Base-by-base conservation (phyloP, 1,140 invertebrate genomes). In the Leucophenga varia region DNA sequence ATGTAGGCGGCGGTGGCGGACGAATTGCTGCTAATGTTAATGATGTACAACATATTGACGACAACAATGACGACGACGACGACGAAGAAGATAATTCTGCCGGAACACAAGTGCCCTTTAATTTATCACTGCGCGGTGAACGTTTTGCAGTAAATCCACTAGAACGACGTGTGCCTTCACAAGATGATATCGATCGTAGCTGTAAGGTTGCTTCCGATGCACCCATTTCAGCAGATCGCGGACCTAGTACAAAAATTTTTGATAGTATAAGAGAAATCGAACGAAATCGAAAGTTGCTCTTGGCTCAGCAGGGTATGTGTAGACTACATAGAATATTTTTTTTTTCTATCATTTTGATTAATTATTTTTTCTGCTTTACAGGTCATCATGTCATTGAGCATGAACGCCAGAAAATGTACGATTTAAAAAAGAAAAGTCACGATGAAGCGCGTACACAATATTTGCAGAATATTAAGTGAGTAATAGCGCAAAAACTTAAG, bases 311-410 rank as follows among this genome's bases (percentile, higher is more conserved):
- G 88, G 91, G 91, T 92, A 76, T 65, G 61, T 8, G 39, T n/a
- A n/a, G n/a, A n/a, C n/a, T n/a, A n/a, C n/a, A n/a, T n/a, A n/a
- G n/a, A n/a, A n/a, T n/a, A n/a, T n/a, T n/a, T n/a, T n/a, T n/a
- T n/a, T n/a, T 14, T 14, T 25, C 10, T 32, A 5, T 42, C n/a
- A 12, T 9, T 30, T 5, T 14, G 22, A 12, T 20, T n/a, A n/a
- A n/a, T n/a, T n/a, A n/a, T n/a, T n/a, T 21, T 51, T 39, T 38
- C 41, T 40, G 30, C 20, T n/a, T 49, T 16, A 35, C 53, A 92
- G 90, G 90, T 43, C 89, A 87, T 59, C 86, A 91, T 80, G 89
- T 95, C 32, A 93, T 95, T 61, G 91, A 93, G 64, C 88, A 94
- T 67, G 91, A 95, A 76, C 79, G 90, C 42, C 85, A 89, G 57